These are phyloP conservation scores for Carpatolechia fugitivella DNA, from an alignment of 2,888 invertebrate species.

Conservation along the genomic window DNA sequence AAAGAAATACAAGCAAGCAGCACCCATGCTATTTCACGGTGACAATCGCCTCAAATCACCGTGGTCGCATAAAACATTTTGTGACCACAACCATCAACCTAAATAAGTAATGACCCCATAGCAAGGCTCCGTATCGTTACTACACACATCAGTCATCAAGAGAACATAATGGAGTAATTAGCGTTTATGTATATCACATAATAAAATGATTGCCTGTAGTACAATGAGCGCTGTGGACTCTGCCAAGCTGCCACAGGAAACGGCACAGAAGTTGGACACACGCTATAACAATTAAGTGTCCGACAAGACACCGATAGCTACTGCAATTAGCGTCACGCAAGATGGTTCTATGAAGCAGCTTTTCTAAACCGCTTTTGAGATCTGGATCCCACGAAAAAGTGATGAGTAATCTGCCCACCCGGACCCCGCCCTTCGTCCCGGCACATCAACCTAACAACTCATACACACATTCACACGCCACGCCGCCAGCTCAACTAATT, in stretches of 20 bases:
- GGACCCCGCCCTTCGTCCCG: background rate
- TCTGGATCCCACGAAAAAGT: conserved; percentile 27
- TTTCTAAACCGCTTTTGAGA: conserved; percentile 37
- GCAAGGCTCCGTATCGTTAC: background rate
- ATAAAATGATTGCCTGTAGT: conserved; percentile 27
- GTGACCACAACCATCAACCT: conserved; percentile 1
- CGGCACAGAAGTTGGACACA: conserved; percentile 34
- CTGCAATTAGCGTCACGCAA: conserved; percentile 66
- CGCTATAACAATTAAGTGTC: conserved; percentile 48
- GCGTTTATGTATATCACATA: conserved; percentile 23
- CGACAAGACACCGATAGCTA: conserved; percentile 57
- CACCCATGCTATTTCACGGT: background rate
- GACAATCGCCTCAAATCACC: background rate
- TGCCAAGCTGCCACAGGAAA: conserved; percentile 42
- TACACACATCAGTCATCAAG: conserved; percentile 10
- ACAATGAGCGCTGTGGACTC: conserved; percentile 25
- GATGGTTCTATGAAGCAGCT: conserved; percentile 34
- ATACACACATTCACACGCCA: conserved; percentile 1
- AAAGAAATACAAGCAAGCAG: too few relatives aligned
- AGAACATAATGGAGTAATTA: conserved; percentile 15
- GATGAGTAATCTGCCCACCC: conserved; percentile 14
- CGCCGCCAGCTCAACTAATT: background rate
- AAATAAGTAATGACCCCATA: background rate
- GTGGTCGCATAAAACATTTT: background rate
- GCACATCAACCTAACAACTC: background rate